Evolutionary conservation across 2,797 vertebrate species (phyloP).

Genomic region (Xiphophorus birchmanni): DNA sequence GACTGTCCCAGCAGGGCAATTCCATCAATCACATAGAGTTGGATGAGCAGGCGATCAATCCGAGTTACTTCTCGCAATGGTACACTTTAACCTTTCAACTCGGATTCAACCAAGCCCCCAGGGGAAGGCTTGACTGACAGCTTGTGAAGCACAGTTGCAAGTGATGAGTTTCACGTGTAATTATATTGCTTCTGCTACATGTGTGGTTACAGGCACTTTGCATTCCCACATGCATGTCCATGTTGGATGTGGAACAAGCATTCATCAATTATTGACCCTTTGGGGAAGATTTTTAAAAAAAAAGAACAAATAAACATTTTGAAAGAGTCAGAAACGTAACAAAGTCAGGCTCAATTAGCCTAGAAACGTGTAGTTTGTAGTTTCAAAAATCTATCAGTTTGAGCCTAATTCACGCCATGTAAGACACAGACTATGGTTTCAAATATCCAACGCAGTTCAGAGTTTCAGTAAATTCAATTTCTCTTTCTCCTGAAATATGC

Average conservation of each 20-base stretch:
- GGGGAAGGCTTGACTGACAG: slow-evolving; percentile 24
- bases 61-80: slow-evolving; percentile 30
- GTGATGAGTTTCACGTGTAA: slow-evolving; percentile 11
- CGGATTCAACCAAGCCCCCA: slow-evolving; percentile 21
- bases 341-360: background rate
- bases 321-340: background rate
- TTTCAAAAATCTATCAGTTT: background rate
- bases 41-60: slow-evolving; percentile 58
- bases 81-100: slow-evolving; percentile 61
- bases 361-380: background rate
- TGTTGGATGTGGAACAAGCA: background rate
- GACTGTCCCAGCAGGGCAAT: slow-evolving; percentile 51
- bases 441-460: background rate
- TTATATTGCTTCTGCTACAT: background rate
- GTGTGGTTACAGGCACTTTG: background rate
- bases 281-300: too few species aligned
- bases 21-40: slow-evolving; percentile 49
- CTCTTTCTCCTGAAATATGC: background rate
- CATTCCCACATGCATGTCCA: background rate
- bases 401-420: background rate
- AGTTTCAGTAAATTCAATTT: background rate
- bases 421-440: background rate
- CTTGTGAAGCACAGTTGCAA: background rate
- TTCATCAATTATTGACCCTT: background rate
- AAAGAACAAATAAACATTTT: background rate